Evolutionary conservation across 2,888 invertebrate species (phyloP).

Genomic region (Perithous albicinctus): DNA sequence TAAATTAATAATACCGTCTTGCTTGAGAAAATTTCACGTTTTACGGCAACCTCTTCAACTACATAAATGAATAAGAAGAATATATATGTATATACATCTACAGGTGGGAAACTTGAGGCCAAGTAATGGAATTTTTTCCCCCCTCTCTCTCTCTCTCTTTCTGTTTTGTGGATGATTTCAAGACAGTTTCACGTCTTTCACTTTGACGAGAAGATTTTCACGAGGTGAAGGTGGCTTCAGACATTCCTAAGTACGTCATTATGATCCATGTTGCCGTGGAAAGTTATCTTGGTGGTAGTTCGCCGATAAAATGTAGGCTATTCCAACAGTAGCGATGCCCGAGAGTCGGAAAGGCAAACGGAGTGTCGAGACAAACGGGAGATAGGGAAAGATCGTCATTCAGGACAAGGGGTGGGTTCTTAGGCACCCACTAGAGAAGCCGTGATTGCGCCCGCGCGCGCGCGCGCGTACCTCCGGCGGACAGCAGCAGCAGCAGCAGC

Average conservation of each 20-base stretch:
- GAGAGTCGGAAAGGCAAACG: slow-evolving; percentile 48
- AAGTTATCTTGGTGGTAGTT: slow-evolving; percentile 64
- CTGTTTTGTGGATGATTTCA: no score
- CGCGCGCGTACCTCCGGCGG: slow-evolving; percentile 76
- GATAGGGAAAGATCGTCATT: slow-evolving; percentile 68
- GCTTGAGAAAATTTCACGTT: slow-evolving; percentile 29
- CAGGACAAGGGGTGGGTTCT: slow-evolving; percentile 76
- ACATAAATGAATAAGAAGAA: slow-evolving; percentile 5
- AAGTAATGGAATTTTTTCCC: no score
- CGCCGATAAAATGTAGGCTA: slow-evolving; percentile 37
- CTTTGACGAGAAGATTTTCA: neutral
- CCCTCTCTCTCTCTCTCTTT: no score
- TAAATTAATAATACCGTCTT: slow-evolving; percentile 79
- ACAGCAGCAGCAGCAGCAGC: slow-evolving; percentile 79
- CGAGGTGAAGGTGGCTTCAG: slow-evolving; percentile 1
- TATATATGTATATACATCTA: no score
- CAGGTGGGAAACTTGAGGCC: neutral
- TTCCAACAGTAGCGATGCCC: slow-evolving; percentile 53
- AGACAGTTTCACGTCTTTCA: neutral
- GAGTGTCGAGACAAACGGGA: slow-evolving; percentile 58
- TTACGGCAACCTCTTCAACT: slow-evolving; percentile 6
- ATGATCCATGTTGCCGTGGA: slow-evolving; percentile 78
- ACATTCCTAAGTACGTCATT: slow-evolving; percentile 77
- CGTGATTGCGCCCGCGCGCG: slow-evolving; percentile 74
- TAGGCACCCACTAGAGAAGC: slow-evolving; percentile 79